Conservation (phyloP, 2,113 vertebrate species). For the Hippopotamus amphibius region DNA sequence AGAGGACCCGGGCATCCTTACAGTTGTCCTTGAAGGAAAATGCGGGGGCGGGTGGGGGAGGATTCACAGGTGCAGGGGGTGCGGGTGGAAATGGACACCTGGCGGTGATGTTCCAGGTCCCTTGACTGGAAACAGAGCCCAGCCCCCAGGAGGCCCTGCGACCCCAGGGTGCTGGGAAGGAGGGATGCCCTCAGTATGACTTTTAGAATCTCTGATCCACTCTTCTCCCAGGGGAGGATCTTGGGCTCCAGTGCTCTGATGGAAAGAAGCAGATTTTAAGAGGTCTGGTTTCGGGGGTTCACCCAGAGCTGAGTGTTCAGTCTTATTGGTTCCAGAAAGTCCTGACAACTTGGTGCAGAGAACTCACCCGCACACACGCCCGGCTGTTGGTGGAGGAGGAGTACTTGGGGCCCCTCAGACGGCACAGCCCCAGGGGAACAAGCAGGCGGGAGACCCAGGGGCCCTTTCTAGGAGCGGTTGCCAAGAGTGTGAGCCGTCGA, state of each 20-base stretch:
- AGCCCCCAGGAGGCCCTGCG: not conserved
- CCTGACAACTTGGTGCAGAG: conserved; percentile 64
- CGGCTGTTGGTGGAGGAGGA: not conserved
- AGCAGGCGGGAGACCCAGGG: not conserved
- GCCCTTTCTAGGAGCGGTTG: not conserved
- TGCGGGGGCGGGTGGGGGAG: no score
- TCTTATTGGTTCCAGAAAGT: conserved; percentile 75
- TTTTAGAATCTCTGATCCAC: not conserved
- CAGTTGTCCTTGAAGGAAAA: not conserved
- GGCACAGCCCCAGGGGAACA: not conserved
- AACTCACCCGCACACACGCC: conserved; percentile 56
- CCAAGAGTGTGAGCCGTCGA: not conserved
- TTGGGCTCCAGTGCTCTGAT: conserved; percentile 8
- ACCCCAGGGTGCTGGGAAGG: not conserved
- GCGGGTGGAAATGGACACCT: not conserved
- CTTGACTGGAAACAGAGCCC: not conserved
- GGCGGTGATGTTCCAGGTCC: not conserved
- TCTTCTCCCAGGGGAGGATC: not conserved
- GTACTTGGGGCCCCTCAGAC: not conserved
- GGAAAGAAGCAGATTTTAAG: conserved; percentile 52
- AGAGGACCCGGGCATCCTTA: not conserved
- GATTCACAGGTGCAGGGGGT: not conserved
- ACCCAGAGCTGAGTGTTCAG: conserved; percentile 69
- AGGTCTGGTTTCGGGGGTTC: conserved; percentile 58
- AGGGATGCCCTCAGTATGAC: rapidly evolving